Percentiles rank a stretch among this genome's conserved stretches.
Conservation (phyloP, 2,797 vertebrate genomes). For the Sebastes kiyomatsui region DNA sequence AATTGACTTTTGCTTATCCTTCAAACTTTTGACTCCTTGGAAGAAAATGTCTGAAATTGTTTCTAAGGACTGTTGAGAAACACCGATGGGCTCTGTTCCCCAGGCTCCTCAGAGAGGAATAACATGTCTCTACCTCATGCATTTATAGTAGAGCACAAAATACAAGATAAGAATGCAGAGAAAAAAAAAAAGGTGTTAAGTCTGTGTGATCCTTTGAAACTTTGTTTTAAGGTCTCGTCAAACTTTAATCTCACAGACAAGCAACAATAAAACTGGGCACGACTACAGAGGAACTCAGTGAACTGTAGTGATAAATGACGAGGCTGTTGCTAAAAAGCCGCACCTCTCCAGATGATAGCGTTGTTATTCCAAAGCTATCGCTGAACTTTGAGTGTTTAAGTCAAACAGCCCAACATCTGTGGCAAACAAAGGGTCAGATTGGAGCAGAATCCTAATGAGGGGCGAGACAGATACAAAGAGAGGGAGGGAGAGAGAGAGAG, state of each 20-base stretch:
- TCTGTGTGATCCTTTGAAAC: conserved; percentile 3
- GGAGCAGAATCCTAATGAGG: conserved; percentile 58
- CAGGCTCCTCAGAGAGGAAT: background rate
- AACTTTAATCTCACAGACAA: conserved; percentile 22
- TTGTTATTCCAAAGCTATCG: conserved; percentile 32
- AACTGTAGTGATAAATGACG: conserved; percentile 13
- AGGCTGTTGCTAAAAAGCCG: background rate
- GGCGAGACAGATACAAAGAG: background rate
- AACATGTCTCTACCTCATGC: background rate
- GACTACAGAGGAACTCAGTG: conserved; percentile 4
- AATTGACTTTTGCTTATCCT: conserved; percentile 14
- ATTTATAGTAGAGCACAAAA: conserved; percentile 3
- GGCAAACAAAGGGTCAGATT: conserved; percentile 44
- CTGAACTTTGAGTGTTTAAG: conserved; percentile 49
- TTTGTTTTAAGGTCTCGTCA: background rate
- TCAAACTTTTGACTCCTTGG: background rate
- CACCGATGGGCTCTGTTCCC: background rate
- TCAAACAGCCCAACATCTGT: conserved; percentile 51
- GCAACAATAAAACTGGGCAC: background rate
- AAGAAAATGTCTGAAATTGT: background rate
- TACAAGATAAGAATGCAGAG: background rate
- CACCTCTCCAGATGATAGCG: conserved; percentile 7
- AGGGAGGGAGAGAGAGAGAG: conserved; percentile 18
- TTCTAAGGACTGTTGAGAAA: conserved; percentile 1
- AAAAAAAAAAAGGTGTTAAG: background rate